These are phyloP conservation scores for Ariopsis seemanni DNA, from an alignment of 2,113 vertebrate species.

Conservation along the genomic window DNA sequence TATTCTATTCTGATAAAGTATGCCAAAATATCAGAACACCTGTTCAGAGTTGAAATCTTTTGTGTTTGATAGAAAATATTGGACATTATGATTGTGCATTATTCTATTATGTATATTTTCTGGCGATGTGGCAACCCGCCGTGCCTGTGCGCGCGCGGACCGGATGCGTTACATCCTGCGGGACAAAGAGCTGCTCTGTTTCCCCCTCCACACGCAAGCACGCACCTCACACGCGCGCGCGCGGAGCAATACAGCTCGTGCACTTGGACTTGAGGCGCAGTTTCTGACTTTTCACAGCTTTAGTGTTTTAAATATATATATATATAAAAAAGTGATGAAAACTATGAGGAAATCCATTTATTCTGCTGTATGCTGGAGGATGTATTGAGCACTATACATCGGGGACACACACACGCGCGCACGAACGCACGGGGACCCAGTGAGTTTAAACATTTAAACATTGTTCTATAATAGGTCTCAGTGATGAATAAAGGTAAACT, in stretches of 20 bases:
- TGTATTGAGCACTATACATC: neutral
- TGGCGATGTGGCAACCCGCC: neutral
- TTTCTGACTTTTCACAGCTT: neutral
- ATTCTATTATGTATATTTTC: neutral
- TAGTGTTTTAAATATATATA: neutral
- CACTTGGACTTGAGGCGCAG: neutral
- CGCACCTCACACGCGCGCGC: neutral
- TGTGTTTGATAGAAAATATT: too few species aligned
- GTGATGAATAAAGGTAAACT: neutral
- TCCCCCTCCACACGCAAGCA: too few species aligned
- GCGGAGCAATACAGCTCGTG: neutral
- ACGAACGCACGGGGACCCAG: neutral
- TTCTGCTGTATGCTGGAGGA: neutral
- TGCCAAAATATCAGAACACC: too few species aligned
- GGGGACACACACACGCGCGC: neutral
- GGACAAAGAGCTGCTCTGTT: conserved; percentile 24
- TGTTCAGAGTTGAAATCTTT: too few species aligned
- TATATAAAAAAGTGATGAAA: neutral
- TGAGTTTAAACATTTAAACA: neutral
- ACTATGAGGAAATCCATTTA: neutral
- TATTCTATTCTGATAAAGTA: too few species aligned
- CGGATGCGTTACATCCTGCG: conserved; percentile 27
- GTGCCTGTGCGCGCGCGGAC: conserved; percentile 15
- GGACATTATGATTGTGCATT: too few species aligned
- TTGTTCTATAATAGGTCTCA: neutral